Evolutionary conservation across 2,113 vertebrate genomes (phyloP), one percentile per base, ranked within the genome.

Genomic region (Illadopsis cleaveri): DNA sequence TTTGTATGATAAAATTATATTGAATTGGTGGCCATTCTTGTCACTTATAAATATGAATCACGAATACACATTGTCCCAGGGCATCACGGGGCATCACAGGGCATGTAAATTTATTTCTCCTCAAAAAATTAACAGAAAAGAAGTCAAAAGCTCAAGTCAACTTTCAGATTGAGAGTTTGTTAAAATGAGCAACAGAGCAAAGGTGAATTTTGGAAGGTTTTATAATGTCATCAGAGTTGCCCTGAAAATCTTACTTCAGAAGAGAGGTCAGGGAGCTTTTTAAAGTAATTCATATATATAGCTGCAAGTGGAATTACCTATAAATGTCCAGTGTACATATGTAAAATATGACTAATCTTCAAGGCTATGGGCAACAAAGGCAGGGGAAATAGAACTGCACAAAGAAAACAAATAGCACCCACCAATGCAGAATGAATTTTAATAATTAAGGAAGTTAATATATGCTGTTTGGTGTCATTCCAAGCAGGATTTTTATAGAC

Each of bases 21-120:
- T 91, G 81, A 97, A 93, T 78, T 93, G 17, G 17, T 94, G 72
- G 57, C 56, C 47, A 71, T 76, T 93, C 35, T 96, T 95, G 37
- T 44, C 22, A 42, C 93, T 91, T 96, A 81, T 93, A 95, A 96
- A 82, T 47, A 88, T 75, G 42, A 96, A 89, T 94, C 62, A 76
- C 40, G 94, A 83, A 93, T 94, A 90, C 47, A 25, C 60, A n/a
- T 95, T 91, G 47, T 93, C 37, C 91, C 33, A 58, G 61, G 84
- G 75, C 24, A 90, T 86, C 64, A 40, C 5, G 17, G n/a, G 21
- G 16, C 21, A 77, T 51, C 13, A 53, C 6, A 21, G 38, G 37
- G 20, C 20, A 85, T 3, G 30, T 75, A 97, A 91, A 85, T 77
- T 31, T 25, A 40, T 97, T 82, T 62, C 44, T 89, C 45, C 57